phyloP scores from a whole-genome alignment of 2,113 vertebrate genomes.

The Chloroceryle aenea region DNA sequence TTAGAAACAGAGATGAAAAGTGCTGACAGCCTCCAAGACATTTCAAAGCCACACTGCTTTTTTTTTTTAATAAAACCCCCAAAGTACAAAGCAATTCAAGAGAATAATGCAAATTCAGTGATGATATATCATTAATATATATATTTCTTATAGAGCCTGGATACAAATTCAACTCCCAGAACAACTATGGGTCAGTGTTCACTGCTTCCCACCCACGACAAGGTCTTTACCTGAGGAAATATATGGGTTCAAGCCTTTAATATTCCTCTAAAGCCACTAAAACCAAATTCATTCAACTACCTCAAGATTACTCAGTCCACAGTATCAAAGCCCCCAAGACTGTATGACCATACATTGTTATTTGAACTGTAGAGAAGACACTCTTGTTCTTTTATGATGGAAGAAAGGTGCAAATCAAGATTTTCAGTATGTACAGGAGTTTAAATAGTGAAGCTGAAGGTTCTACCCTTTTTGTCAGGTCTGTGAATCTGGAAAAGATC shows the following conservation, averaged over 20 bases:
- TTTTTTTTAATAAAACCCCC: not conserved
- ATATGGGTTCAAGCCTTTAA: not conserved
- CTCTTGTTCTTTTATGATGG: not conserved
- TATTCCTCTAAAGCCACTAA: not conserved
- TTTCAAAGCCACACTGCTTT: not conserved
- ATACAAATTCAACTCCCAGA: not conserved
- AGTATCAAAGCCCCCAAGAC: not conserved
- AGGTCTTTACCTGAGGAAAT: not conserved
- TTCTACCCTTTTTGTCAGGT: not conserved
- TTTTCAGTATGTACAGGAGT: not conserved
- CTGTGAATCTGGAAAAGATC: not conserved
- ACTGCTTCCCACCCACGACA: not conserved
- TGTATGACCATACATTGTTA: not conserved
- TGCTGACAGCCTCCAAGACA: not conserved
- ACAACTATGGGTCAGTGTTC: accelerated
- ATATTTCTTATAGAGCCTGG: not conserved
- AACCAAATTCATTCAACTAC: not conserved
- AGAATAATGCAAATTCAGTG: not conserved
- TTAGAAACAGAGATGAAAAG: not conserved
- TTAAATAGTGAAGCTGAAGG: not conserved
- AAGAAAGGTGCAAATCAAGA: not conserved
- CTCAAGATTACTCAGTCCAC: not conserved
- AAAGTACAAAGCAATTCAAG: not conserved
- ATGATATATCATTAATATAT: not conserved
- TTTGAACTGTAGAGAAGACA: not conserved